Base-by-base conservation (phyloP, 2,113 vertebrate species). In the Vulpes lagopus region DNA sequence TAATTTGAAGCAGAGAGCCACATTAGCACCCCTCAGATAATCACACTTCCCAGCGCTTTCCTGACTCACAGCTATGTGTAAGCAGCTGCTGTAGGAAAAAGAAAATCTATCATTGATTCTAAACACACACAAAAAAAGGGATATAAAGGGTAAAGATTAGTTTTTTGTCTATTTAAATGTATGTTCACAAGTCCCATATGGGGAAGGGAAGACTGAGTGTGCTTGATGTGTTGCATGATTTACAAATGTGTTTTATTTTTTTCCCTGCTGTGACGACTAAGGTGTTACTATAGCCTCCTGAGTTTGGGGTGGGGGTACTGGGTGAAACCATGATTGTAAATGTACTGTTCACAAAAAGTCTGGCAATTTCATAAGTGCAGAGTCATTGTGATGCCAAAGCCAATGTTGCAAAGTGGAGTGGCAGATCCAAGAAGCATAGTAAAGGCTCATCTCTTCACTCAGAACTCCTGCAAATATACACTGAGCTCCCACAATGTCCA, bases 161-260 rank as follows among this genome's bases (percentile, higher is more conserved):
- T 91, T 94, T 94, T 11, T 59, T 12, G 16, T 82, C 71, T 96
- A 65, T 83, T 97, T 89, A 89, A 97, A 91, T 91, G 38, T 91
- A 84, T 81, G 73, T 86, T 96, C 65, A 35, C 43, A 51, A 96
- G 67, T 22, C 15, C 62, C 94, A 94, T 74, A 60, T 65, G 38
- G 62, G 43, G 15, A 94, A 85, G 53, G 14, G 60, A 98, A 81
- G 84, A 83, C 11, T 57, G 76, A 23, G 22, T 78, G 51, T 78
- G 51, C 27, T 67, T 92, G 62, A 78, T 3, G 27, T 69, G 60
- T 35, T 92, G 9, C n/a, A 20, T 94, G 87, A 79, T 84, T 95
- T 83, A 79, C 25, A 96, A 94, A 65, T 25, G 53, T 76, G 74
- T 71, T 64, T 85, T 71, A 69, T 27, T 79, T 67, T 86, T 67